phyloP scores from a whole-genome alignment of 2,888 invertebrate genomes.

The Leucophora obtusa region DNA sequence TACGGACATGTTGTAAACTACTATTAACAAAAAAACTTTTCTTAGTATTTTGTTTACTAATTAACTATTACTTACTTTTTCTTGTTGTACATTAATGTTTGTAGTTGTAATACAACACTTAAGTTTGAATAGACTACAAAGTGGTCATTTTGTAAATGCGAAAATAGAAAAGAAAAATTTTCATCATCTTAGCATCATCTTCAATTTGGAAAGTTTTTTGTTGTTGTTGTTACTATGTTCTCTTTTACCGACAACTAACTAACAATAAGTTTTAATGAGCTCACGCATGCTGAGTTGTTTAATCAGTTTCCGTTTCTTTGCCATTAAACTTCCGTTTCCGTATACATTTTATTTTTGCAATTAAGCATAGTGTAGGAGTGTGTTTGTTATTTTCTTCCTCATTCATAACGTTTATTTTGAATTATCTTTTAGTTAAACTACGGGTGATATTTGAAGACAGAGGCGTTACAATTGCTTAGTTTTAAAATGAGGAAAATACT shows the following conservation, averaged over 20 bases:
- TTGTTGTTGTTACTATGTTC: background rate
- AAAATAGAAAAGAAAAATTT: constrained; percentile 39
- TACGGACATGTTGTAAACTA: constrained; percentile 16
- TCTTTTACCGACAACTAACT: constrained; percentile 12
- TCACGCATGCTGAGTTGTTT: constrained; percentile 58
- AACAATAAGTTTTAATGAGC: constrained; percentile 54
- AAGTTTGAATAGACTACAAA: constrained; percentile 42
- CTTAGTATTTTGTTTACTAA: constrained; percentile 49
- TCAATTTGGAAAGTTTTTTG: constrained; percentile 17
- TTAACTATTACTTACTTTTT: constrained; percentile 32
- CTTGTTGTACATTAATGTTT: background rate
- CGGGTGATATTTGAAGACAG: background rate
- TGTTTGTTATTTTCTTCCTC: constrained; percentile 25
- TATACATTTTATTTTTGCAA: constrained; percentile 31
- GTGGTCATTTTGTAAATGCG: constrained; percentile 52
- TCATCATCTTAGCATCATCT: constrained; percentile 29
- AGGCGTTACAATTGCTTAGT: background rate
- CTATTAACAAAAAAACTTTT: constrained; percentile 29
- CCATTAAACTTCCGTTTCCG: constrained; percentile 40
- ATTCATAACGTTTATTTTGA: constrained; percentile 8
- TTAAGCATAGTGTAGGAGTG: constrained; percentile 17
- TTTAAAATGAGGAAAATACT: background rate
- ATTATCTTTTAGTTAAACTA: constrained; percentile 16
- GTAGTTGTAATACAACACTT: constrained; percentile 8
- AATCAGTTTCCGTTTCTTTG: constrained; percentile 53